Percentiles rank a stretch among this genome's conserved stretches.
Conservation (phyloP, 1,140 invertebrate genomes). For the Drosophila santomea region DNA sequence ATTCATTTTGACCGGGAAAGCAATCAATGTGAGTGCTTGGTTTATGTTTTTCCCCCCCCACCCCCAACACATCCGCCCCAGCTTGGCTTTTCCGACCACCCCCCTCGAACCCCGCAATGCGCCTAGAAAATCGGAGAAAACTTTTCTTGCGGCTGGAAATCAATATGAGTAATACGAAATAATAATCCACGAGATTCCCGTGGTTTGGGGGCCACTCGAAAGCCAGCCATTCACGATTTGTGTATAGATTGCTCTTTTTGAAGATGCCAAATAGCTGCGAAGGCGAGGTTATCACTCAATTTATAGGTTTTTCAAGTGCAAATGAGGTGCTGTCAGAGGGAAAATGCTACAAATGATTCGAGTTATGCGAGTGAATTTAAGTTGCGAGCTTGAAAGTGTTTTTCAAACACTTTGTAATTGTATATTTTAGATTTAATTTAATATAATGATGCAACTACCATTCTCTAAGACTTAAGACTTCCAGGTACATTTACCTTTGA, state of each 20-base stretch:
- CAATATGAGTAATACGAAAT: constrained; percentile 56
- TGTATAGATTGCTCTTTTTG: constrained; percentile 51
- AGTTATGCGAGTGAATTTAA: constrained; percentile 17
- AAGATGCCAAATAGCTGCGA: constrained; percentile 21
- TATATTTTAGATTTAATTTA: too few relatives aligned
- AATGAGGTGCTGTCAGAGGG: constrained; percentile 41
- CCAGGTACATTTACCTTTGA: constrained; percentile 1
- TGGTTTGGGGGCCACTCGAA: constrained; percentile 24
- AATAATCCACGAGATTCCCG: constrained; percentile 53
- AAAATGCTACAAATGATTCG: constrained; percentile 24
- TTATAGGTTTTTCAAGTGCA: constrained; percentile 51
- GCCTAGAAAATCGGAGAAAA: constrained; percentile 6
- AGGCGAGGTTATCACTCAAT: constrained; percentile 45
- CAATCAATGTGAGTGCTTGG: constrained; percentile 52
- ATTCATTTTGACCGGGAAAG: constrained; percentile 44
- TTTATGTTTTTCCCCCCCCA: constrained; percentile 29
- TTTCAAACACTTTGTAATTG: not conserved
- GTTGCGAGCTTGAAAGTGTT: not conserved
- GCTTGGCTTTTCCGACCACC: constrained; percentile 3
- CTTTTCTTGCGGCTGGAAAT: constrained; percentile 46
- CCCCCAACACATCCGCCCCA: constrained; percentile 27
- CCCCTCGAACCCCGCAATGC: not conserved
- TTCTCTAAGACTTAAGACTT: not conserved
- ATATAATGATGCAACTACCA: too few relatives aligned
- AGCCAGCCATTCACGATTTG: constrained; percentile 26